A percentile compares a stretch with the other conserved stretches of the same genome.
phyloP scores from a whole-genome alignment of 1,140 invertebrate species.

The Archegozetes longisetosus region DNA sequence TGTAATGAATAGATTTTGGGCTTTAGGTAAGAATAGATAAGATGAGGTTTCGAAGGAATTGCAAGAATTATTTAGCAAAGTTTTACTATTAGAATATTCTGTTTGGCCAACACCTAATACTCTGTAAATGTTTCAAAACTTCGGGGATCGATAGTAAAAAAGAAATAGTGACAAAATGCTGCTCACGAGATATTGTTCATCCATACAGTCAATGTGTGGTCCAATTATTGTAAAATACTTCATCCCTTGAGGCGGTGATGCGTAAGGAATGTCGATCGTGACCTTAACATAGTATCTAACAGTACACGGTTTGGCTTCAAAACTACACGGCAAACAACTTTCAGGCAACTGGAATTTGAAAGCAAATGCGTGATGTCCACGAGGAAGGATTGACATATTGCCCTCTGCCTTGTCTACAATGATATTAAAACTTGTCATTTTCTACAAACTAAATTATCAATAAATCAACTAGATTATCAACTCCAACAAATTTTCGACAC shows the following conservation, averaged over 20 bases:
- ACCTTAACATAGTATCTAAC: conserved; percentile 63
- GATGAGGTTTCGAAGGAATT: too few relatives aligned
- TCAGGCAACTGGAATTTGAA: conserved; percentile 62
- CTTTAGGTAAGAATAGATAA: too few relatives aligned
- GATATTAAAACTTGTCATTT: conserved; percentile 13
- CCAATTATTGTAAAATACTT: conserved; percentile 72
- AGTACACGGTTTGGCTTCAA: conserved; percentile 58
- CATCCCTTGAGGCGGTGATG: conserved; percentile 63
- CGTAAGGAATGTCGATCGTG: conserved; percentile 63
- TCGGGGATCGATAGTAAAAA: too few relatives aligned
- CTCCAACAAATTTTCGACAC: neutral
- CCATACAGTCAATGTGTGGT: conserved; percentile 70
- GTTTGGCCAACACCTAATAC: too few relatives aligned
- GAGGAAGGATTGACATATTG: conserved; percentile 52
- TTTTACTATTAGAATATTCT: too few relatives aligned
- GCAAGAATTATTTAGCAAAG: too few relatives aligned
- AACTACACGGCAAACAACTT: conserved; percentile 56
- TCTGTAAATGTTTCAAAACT: too few relatives aligned
- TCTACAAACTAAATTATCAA: neutral
- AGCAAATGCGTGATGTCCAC: conserved; percentile 55
- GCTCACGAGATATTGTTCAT: conserved; percentile 60
- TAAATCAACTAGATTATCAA: conserved; percentile 1
- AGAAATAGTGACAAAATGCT: too few relatives aligned
- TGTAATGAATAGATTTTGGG: too few relatives aligned
- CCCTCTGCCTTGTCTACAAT: conserved; percentile 43